These are phyloP conservation scores for Apeltes quadracus DNA, from an alignment of 2,113 vertebrate species.

Conservation along the genomic window DNA sequence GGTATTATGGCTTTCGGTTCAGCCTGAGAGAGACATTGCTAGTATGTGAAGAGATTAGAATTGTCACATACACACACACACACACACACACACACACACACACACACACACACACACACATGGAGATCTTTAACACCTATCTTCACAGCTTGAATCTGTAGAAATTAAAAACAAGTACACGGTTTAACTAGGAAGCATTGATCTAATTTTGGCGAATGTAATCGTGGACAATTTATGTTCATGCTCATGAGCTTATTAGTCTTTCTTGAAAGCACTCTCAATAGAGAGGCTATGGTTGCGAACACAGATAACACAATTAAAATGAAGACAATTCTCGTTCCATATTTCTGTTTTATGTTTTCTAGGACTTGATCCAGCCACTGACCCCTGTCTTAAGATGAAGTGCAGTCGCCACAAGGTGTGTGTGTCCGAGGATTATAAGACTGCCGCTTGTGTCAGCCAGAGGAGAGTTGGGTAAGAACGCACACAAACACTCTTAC, in stretches of 20 bases:
- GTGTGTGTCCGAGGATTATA: constrained; percentile 90
- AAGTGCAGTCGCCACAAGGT: constrained; percentile 95
- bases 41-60: constrained; percentile 4
- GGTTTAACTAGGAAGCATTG: constrained; percentile 6
- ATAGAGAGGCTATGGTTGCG: background rate
- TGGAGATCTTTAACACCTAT: constrained; percentile 1
- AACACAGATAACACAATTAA: background rate
- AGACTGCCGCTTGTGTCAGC: constrained; percentile 91
- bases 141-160: constrained; percentile 1
- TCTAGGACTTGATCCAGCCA: constrained; percentile 89
- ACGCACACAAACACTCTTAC: constrained; percentile 9
- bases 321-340: background rate
- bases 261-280: constrained; percentile 25
- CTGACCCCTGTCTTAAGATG: constrained; percentile 95
- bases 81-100: background rate
- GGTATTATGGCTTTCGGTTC: constrained; percentile 59
- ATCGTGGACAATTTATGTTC: background rate
- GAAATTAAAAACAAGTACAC: constrained; percentile 15
- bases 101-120: constrained; percentile 10
- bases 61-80: constrained; percentile 3
- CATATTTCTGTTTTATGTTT: constrained; percentile 41
- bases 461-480: constrained; percentile 86
- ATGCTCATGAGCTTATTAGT: constrained; percentile 9
- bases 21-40: constrained; percentile 19
- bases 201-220: constrained; percentile 15